Evolutionary conservation across 2,797 vertebrate species (phyloP).

Genomic region (Synaphobranchus kaupii): DNA sequence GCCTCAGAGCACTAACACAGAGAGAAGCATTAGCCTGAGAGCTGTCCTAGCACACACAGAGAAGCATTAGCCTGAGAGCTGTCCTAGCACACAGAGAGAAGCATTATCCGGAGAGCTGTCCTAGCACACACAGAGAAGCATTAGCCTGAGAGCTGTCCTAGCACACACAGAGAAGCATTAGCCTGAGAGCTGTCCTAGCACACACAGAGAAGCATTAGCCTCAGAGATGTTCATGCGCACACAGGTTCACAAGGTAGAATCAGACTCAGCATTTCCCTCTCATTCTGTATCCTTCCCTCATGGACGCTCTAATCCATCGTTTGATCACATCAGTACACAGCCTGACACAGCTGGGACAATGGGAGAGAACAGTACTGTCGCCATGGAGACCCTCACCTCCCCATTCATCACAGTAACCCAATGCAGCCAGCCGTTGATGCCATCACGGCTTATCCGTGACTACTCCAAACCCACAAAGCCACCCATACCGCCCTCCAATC

Average conservation of each 20-base stretch:
- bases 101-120: background rate
- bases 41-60: background rate
- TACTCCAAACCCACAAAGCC: background rate
- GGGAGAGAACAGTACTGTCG: constrained; percentile 61
- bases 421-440: constrained; percentile 40
- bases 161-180: background rate
- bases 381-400: constrained; percentile 53
- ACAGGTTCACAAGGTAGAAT: background rate
- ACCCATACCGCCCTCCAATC: background rate
- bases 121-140: background rate
- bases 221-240: background rate
- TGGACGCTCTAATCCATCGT: constrained; percentile 1
- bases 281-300: background rate
- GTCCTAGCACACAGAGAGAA: background rate
- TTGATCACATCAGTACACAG: constrained; percentile 61
- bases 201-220: background rate
- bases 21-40: background rate
- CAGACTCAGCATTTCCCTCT: background rate
- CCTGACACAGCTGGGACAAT: constrained; percentile 41
- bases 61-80: background rate
- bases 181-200: background rate
- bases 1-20: no score
- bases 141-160: background rate
- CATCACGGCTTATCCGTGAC: background rate
- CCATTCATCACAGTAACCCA: constrained; percentile 57